These are phyloP conservation scores for Loripinus fragilis DNA, from an alignment of 2,888 invertebrate genomes.

Conservation along the genomic window DNA sequence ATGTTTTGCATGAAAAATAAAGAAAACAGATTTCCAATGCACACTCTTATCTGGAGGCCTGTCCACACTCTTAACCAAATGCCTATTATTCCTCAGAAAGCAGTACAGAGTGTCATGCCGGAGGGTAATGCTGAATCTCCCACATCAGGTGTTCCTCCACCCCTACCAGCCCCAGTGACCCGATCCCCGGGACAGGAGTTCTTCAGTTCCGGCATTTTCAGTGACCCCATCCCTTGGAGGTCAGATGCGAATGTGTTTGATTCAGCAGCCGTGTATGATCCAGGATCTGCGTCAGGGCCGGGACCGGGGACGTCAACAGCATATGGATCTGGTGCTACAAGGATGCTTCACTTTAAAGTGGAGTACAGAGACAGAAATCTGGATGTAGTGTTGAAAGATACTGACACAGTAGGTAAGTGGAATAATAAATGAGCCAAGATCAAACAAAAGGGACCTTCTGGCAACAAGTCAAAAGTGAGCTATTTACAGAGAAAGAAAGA, in stretches of 20 bases:
- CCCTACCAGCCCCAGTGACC: conserved; percentile 26
- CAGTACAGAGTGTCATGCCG: conserved; percentile 75
- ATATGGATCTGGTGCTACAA: conserved; percentile 46
- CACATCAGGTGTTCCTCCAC: conserved; percentile 47
- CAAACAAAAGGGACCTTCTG: too few relatives aligned
- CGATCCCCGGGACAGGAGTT: conserved; percentile 43
- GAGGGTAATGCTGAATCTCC: conserved; percentile 59
- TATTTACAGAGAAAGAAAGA: too few relatives aligned
- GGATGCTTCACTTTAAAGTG: conserved; percentile 79
- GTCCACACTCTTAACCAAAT: neutral
- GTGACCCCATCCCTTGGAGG: conserved; percentile 54
- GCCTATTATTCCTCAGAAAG: conserved; percentile 59
- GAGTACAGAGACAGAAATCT: conserved; percentile 80
- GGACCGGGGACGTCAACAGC: conserved; percentile 66
- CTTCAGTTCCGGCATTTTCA: conserved; percentile 57
- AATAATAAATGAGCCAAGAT: too few relatives aligned
- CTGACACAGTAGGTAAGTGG: conserved; percentile 77
- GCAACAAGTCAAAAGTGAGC: too few relatives aligned
- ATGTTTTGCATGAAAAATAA: too few relatives aligned
- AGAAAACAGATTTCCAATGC: too few relatives aligned
- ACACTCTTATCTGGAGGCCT: too few relatives aligned
- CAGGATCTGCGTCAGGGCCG: conserved; percentile 70
- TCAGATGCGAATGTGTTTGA: conserved; percentile 61
- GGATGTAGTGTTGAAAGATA: conserved; percentile 75
- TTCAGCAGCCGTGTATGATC: conserved; percentile 61